Base-by-base conservation (phyloP, 2,888 invertebrate genomes). In the Apamea sordens region DNA sequence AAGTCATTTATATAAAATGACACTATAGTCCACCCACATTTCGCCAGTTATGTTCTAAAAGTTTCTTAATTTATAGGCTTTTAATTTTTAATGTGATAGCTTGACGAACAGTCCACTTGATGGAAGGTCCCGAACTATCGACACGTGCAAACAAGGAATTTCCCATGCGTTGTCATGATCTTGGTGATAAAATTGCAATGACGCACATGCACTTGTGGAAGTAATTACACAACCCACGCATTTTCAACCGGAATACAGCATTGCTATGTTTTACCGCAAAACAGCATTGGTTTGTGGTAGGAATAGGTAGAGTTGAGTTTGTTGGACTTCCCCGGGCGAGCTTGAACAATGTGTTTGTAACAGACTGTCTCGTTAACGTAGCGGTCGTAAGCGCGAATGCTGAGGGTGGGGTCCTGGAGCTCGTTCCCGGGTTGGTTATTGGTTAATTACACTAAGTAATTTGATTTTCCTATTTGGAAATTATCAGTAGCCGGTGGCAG, bases 151-250 rank as follows among this genome's bases (percentile, higher is more conserved):
- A 59, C 3, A 1, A 15, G 61, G 76, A 5, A 63, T 77, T 76
- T 44, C 8, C 63, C 32, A 15, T 21, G 36, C 18, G 44, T 36
- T 73, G 50, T 63, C 41, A 76, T 63, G 8, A 70, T 70, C 41
- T 41, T 41, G 36, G 6, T 47, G 18, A 63, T 64, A 41, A 21
- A 76, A 15, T 50, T 76, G 1, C 0, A 8, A 77, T 77, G 76
- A 77, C 76, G 78, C 78, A 53, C 32, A 18, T 13, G 44, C 13
- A 13, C 18, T 18, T 18, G 32, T n/a, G 11, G 0, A 28, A 2
- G 28, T 53, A 53, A 53, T 53, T 53, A 64, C 11, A 41, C 24
- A 28, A 21, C 36, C 76, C n/a, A 61, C 76, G 11, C 11, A 5
- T 28, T 28, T 76, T 21, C 6, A 76, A 36, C 36, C n/a, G 36